Base-by-base conservation (phyloP, 1,140 invertebrate species). In the Drosophila sp. region DNA sequence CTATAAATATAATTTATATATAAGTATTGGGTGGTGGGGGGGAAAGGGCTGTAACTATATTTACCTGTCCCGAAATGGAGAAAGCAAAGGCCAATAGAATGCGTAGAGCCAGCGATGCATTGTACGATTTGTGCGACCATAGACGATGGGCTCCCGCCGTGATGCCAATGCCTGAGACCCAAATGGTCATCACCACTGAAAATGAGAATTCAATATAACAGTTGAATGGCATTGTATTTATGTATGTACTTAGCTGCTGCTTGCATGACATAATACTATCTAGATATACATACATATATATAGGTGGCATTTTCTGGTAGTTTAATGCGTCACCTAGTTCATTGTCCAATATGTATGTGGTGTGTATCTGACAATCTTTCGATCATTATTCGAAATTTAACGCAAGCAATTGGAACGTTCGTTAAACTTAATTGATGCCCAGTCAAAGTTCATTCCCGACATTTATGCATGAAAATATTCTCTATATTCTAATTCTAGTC, bases 91-190 rank as follows among this genome's bases (percentile, higher is more conserved):
- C 93, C 4, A 98, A 87, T 54, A 98, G 91, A 2, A 97, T 93
- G 75, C 95, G 93, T 11, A 98, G 90, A 0, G 96, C 96, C 40
- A 94, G 74, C 69, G 94, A 96, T 0, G 97, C 97, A 92, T 96
- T 97, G 91, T 96, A 98, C 0, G 96, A 93, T 54, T 95, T 93
- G 91, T 98, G 97, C 3, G 96, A 94, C 96, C 96, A 98, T 2
- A 96, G 94, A 6, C 97, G 94, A 92, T 98, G 97, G 1, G 94
- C 96, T 8, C 97, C 97, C 27, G 94, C 97, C 4, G 97, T 98
- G 5, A 98, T 93, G 4, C 95, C 95, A 65, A 96, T 94, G 40
- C 94, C 95, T 17, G 93, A 93, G 0, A 94, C 60, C 33, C 89
- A 83, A 62, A 92, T 84, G 25, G 57, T 79, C 4, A 94, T 81